These are phyloP conservation scores for Drosophila pachea DNA, from an alignment of 1,140 invertebrate genomes.

Conservation along the genomic window DNA sequence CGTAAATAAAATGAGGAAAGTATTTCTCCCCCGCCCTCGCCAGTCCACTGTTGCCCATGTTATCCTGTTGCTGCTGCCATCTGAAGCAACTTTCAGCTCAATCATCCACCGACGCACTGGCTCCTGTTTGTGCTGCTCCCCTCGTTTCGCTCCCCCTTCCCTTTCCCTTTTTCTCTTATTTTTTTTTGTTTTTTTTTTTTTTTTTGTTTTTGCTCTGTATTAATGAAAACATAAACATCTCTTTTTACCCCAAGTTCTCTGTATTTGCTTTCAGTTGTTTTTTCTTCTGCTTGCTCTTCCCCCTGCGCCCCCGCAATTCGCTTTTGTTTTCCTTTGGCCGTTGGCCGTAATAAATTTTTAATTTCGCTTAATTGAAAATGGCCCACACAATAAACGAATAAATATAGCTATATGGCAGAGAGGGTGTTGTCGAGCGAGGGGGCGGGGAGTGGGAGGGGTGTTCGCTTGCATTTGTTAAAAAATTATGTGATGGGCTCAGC, in stretches of 20 bases:
- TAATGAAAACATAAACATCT: slow-evolving; percentile 73
- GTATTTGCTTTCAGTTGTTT: slow-evolving; percentile 38
- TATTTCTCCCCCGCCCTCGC: not conserved
- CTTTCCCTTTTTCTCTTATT: no score
- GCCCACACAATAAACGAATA: slow-evolving; percentile 22
- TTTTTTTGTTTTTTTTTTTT: not conserved
- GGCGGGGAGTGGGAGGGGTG: slow-evolving; percentile 8
- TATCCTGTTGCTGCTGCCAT: not conserved
- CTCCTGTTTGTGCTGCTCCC: slow-evolving; percentile 28
- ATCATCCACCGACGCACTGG: slow-evolving; percentile 69
- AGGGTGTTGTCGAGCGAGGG: no score
- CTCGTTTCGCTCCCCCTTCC: no score
- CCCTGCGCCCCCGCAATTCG: not conserved
- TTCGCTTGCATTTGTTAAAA: slow-evolving; percentile 5
- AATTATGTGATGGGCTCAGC: not conserved
- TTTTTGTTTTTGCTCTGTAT: slow-evolving; percentile 21
- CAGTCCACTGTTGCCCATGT: not conserved
- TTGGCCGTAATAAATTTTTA: slow-evolving; percentile 73
- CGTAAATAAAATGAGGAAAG: slow-evolving; percentile 49
- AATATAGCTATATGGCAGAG: slow-evolving; percentile 13
- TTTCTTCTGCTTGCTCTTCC: slow-evolving; percentile 18
- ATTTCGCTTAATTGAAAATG: slow-evolving; percentile 77
- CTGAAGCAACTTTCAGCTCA: slow-evolving; percentile 33
- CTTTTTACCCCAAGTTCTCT: slow-evolving; percentile 50
- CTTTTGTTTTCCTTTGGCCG: slow-evolving; percentile 68